Percentiles rank a stretch among this genome's conserved stretches.
These are phyloP conservation scores for Eurois occulta DNA, from an alignment of 2,888 invertebrate species.

Conservation along the genomic window DNA sequence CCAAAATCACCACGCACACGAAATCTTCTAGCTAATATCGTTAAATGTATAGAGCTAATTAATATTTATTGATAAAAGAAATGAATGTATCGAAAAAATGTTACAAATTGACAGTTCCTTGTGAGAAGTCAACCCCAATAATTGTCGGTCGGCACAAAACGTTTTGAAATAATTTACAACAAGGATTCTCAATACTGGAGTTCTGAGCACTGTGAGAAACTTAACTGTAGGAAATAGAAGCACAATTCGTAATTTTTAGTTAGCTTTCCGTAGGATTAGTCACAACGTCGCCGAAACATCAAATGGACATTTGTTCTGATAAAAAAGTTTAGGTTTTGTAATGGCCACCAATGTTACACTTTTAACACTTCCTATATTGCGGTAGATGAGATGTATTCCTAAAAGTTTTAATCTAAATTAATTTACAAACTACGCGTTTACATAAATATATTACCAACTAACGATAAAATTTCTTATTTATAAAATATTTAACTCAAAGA, in stretches of 20 bases:
- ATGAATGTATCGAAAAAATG: slow-evolving; percentile 82
- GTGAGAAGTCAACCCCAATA: slow-evolving; percentile 87
- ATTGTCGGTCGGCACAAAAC: slow-evolving; percentile 85
- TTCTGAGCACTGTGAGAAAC: slow-evolving; percentile 77
- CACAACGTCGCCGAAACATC: slow-evolving; percentile 91
- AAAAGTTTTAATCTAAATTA: slow-evolving; percentile 74
- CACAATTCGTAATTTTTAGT: slow-evolving; percentile 81
- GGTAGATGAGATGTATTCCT: slow-evolving; percentile 72
- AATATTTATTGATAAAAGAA: slow-evolving; percentile 72
- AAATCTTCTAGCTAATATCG: slow-evolving; percentile 67
- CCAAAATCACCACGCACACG: slow-evolving; percentile 75
- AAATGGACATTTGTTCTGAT: slow-evolving; percentile 90
- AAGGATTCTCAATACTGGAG: slow-evolving; percentile 73
- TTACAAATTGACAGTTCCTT: slow-evolving; percentile 88
- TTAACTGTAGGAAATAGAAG: slow-evolving; percentile 74
- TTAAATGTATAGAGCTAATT: slow-evolving; percentile 66
- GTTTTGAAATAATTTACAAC: slow-evolving; percentile 80
- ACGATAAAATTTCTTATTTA: slow-evolving; percentile 89
- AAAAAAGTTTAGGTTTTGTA: slow-evolving; percentile 91
- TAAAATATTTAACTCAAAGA: slow-evolving; percentile 89
- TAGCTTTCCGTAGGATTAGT: slow-evolving; percentile 85
- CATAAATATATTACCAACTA: slow-evolving; percentile 86
- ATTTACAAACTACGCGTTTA: slow-evolving; percentile 80
- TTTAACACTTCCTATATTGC: slow-evolving; percentile 82
- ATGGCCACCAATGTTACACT: slow-evolving; percentile 91